These are phyloP conservation scores for Amblyraja radiata DNA, from an alignment of 2,797 vertebrate genomes.

Conservation along the genomic window DNA sequence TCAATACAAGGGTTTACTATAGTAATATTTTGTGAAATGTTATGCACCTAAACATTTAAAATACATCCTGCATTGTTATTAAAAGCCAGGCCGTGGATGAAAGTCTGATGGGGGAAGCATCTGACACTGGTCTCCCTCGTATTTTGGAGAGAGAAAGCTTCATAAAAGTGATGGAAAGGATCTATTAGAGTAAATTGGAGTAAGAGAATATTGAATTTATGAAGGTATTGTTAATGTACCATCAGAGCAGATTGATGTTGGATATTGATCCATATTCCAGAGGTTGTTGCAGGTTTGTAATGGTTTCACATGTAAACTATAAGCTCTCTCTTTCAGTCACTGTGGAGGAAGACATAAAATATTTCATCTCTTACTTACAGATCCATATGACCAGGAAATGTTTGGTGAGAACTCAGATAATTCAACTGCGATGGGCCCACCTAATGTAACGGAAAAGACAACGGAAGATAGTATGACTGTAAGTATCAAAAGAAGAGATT, in stretches of 20 bases:
- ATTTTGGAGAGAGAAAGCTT: not conserved
- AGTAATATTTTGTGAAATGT: not conserved
- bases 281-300: conserved; percentile 1
- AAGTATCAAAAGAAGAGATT: conserved; percentile 53
- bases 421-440: conserved; percentile 40
- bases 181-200: not conserved
- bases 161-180: not conserved
- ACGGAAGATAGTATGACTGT: conserved; percentile 86
- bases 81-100: not conserved
- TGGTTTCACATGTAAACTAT: not conserved
- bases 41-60: not conserved
- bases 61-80: not conserved
- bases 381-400: not conserved
- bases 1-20: too few species aligned
- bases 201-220: not conserved
- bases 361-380: conserved; percentile 8
- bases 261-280: not conserved
- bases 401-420: conserved; percentile 6
- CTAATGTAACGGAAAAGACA: conserved; percentile 58
- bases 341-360: not conserved
- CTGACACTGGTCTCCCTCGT: not conserved
- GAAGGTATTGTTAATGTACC: not conserved
- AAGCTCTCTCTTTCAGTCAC: not conserved
- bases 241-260: not conserved
- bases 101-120: not conserved